Base-by-base conservation (phyloP, 2,888 invertebrate species). In the Folsomia manolachei region DNA sequence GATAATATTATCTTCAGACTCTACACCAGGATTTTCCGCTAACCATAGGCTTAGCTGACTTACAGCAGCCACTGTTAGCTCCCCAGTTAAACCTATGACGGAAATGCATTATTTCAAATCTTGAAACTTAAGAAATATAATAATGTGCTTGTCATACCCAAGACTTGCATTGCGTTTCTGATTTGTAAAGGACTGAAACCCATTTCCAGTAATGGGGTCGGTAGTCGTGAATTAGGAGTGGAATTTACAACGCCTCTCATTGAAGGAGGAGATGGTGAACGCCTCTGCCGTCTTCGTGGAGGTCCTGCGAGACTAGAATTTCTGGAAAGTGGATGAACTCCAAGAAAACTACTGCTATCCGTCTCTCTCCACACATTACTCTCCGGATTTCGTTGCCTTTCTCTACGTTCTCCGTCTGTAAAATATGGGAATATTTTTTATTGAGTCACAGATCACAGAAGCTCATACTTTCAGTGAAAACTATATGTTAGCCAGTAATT, bases 21-120 rank as follows among this genome's bases (percentile, higher is more conserved):
- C 85, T 71, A 84, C 83, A 72, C 82, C 83, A 0, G 88, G 88
- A 82, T 89, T 87, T 79, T 89, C 89, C 69, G 89, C 82, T 88
- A 89, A 88, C 89, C 89, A 89, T 1, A 87, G 88, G 2, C 88
- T 88, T 68, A 89, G 81, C 79, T 85, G 85, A 81, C 88, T 88
- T 19, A 88, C 85, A n/a, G 86, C 85, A 62, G 86, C 85, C 1
- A 86, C 84, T 4, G 84, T 83, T 21, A 84, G 82, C 69, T 86
- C 86, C 21, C 84, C 84, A 25, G 82, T 82, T 52, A 83, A 81
- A n/a, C 84, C 84, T 84, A 76, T 1, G n/a, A n/a, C n/a, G n/a
- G n/a, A n/a, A 78, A 70, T 9, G 64, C 18, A 11, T 19, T 9
- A 27, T 27, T 27, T 9, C n/a, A n/a, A n/a, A n/a, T n/a, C n/a